Evolutionary conservation across 2,888 invertebrate genomes (phyloP).

Genomic region (Euclidia mi): DNA sequence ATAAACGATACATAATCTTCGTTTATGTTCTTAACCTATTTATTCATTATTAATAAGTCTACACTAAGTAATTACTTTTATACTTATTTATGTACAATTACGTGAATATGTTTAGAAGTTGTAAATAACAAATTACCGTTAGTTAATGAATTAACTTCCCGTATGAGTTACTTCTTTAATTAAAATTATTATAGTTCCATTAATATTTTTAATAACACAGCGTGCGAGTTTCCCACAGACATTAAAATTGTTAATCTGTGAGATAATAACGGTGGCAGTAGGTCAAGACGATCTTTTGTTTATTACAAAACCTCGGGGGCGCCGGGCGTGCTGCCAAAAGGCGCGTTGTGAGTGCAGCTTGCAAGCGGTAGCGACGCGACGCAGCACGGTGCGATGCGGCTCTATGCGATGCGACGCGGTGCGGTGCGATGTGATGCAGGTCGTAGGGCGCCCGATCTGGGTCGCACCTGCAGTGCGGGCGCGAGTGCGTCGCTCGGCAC

Average conservation of each 20-base stretch:
- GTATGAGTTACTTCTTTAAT: not conserved
- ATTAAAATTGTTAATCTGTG: slow-evolving; percentile 33
- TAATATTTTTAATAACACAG: slow-evolving; percentile 4
- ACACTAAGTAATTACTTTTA: too few species aligned
- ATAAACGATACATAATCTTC: too few species aligned
- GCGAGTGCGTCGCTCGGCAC: slow-evolving; percentile 52
- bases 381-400: slow-evolving; percentile 23
- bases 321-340: slow-evolving; percentile 48
- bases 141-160: not conserved
- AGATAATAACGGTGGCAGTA: slow-evolving; percentile 47
- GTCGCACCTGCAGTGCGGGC: slow-evolving; percentile 84
- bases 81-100: too few species aligned
- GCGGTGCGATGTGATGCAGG: slow-evolving; percentile 31
- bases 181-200: not conserved
- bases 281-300: slow-evolving; percentile 61
- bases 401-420: slow-evolving; percentile 24
- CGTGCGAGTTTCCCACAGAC: slow-evolving; percentile 45
- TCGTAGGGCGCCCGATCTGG: slow-evolving; percentile 62
- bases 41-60: too few species aligned
- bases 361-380: slow-evolving; percentile 19
- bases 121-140: too few species aligned
- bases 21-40: too few species aligned
- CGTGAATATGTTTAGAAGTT: too few species aligned
- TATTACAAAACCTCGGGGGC: slow-evolving; percentile 22
- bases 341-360: slow-evolving; percentile 10